phyloP scores from a whole-genome alignment of 2,113 vertebrate genomes.

The Notarius quadriscutis region DNA sequence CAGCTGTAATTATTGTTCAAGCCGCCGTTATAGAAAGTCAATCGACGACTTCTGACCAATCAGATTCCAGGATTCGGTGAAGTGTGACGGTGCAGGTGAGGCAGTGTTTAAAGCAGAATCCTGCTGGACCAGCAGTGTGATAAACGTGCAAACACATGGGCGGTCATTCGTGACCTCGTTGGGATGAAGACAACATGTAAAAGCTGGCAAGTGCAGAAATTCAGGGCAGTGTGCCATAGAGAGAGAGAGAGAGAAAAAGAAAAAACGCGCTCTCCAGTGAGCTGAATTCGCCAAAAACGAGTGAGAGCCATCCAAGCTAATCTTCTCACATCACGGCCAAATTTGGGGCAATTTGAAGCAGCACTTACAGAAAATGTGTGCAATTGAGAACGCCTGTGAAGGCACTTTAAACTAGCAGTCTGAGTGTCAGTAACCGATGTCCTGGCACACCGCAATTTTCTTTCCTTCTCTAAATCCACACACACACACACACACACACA shows the following conservation, averaged over 20 bases:
- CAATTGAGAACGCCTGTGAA: slow-evolving; percentile 56
- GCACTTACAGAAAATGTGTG: slow-evolving; percentile 61
- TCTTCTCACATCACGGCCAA: slow-evolving; percentile 59
- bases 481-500: no score
- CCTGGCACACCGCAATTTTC: slow-evolving; percentile 50
- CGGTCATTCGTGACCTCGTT: slow-evolving; percentile 12
- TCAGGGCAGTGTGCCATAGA: slow-evolving; percentile 51
- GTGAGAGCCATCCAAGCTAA: slow-evolving; percentile 54
- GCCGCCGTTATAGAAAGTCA: background rate
- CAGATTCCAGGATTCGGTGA: background rate
- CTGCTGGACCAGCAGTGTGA: background rate
- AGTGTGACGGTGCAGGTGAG: background rate
- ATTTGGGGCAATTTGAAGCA: slow-evolving; percentile 58
- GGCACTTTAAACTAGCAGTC: slow-evolving; percentile 54
- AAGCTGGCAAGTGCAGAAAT: slow-evolving; percentile 43
- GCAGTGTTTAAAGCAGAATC: background rate
- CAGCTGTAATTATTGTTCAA: background rate
- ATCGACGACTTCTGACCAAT: background rate
- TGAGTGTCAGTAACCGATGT: slow-evolving; percentile 53
- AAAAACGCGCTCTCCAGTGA: slow-evolving; percentile 47
- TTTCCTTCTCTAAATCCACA: background rate
- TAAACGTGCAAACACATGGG: background rate
- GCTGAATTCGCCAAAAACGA: slow-evolving; percentile 44
- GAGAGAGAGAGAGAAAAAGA: background rate
- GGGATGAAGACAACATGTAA: slow-evolving; percentile 6